Conservation (phyloP, 2,888 invertebrate species). For the Amphipyra berbera region DNA sequence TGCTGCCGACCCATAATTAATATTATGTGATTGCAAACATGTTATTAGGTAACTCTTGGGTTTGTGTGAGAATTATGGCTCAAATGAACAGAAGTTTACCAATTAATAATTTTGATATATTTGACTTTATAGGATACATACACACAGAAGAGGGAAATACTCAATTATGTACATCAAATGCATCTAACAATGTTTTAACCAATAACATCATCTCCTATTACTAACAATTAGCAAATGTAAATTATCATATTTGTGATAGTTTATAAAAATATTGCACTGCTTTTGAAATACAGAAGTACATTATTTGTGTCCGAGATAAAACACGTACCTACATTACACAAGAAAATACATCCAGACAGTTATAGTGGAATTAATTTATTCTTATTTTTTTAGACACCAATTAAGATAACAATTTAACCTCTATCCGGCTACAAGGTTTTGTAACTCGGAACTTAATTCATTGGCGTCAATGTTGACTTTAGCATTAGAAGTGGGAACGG, state of each 20-base stretch:
- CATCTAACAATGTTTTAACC: slow-evolving; percentile 46
- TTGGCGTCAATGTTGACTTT: slow-evolving; percentile 80
- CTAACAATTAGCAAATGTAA: slow-evolving; percentile 34
- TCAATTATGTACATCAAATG: slow-evolving; percentile 60
- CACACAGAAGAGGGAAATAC: slow-evolving; percentile 50
- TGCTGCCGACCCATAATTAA: too few relatives aligned
- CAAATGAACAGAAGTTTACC: slow-evolving; percentile 15
- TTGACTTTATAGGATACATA: slow-evolving; percentile 50
- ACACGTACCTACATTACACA: slow-evolving; percentile 54
- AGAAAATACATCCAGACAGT: slow-evolving; percentile 59
- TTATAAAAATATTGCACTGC: slow-evolving; percentile 55
- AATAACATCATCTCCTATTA: slow-evolving; percentile 36
- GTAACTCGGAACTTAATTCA: slow-evolving; percentile 86
- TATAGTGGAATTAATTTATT: slow-evolving; percentile 52
- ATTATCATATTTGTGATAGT: slow-evolving; percentile 48
- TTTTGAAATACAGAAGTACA: slow-evolving; percentile 38
- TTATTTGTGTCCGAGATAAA: slow-evolving; percentile 37
- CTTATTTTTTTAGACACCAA: slow-evolving; percentile 40
- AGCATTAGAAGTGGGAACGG: slow-evolving; percentile 65
- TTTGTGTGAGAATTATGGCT: neutral
- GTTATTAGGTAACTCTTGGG: neutral
- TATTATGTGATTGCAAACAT: neutral
- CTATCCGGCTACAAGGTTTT: slow-evolving; percentile 86
- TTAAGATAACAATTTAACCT: slow-evolving; percentile 3
- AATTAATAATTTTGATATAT: slow-evolving; percentile 59